Evolutionary conservation across 2,888 invertebrate genomes (phyloP).

Genomic region (Cheilosia pagana): DNA sequence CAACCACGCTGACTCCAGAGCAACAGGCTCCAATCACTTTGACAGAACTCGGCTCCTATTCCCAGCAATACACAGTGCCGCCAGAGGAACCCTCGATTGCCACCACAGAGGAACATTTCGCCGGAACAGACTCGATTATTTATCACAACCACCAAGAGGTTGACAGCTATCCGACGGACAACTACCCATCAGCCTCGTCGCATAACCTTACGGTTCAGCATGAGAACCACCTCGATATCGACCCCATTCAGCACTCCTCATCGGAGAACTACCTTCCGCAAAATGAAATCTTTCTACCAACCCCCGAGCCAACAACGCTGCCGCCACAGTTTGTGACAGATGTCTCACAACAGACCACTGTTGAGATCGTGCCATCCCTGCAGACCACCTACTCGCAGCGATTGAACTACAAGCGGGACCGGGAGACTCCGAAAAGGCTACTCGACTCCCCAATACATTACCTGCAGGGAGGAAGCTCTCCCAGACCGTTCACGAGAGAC

Average conservation of each 20-base stretch:
- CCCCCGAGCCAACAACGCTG: conserved; percentile 56
- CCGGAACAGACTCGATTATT: conserved; percentile 81
- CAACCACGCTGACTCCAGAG: conserved; percentile 41
- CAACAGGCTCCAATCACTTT: conserved; percentile 47
- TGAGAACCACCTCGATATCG: conserved; percentile 69
- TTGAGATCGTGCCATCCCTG: conserved; percentile 71
- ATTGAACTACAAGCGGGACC: conserved; percentile 73
- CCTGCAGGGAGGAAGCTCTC: conserved; percentile 83
- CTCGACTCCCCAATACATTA: conserved; percentile 86
- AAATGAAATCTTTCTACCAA: conserved; percentile 49
- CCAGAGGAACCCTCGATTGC: conserved; percentile 15
- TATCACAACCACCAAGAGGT: conserved; percentile 79
- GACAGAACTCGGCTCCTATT: conserved; percentile 60
- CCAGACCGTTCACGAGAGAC: conserved; percentile 84
- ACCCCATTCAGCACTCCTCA: conserved; percentile 59
- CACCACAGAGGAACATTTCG: conserved; percentile 41
- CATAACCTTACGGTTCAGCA: conserved; percentile 74
- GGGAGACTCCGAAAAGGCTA: conserved; percentile 83
- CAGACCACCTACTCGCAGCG: conserved; percentile 68
- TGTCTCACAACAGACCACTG: conserved; percentile 46
- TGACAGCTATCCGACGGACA: conserved; percentile 83
- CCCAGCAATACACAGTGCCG: conserved; percentile 30
- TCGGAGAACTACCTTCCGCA: conserved; percentile 63
- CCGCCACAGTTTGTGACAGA: conserved; percentile 60
- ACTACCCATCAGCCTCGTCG: conserved; percentile 84